Evolutionary conservation across 2,113 vertebrate genomes (phyloP).

Genomic region (Apistogramma diplotaenia): DNA sequence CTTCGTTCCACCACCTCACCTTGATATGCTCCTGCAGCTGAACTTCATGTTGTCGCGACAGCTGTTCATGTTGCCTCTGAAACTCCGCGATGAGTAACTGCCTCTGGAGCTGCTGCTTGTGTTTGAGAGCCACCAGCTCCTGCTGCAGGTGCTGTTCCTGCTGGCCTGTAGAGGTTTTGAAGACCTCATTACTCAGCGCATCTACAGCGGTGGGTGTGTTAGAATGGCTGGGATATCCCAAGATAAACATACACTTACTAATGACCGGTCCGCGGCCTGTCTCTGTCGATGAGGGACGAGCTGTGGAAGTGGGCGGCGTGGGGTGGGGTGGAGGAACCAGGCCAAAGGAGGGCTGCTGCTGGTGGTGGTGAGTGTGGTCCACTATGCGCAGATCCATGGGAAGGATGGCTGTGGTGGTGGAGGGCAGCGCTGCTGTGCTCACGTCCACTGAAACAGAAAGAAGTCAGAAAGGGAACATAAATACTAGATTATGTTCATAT

Average conservation of each 20-base stretch:
- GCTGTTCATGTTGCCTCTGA: conserved; percentile 95
- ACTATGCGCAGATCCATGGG: conserved; percentile 95
- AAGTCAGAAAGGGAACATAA: not conserved
- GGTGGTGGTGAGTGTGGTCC: conserved; percentile 78
- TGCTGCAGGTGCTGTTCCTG: conserved; percentile 93
- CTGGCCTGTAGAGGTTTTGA: conserved; percentile 27
- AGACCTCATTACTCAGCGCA: not conserved
- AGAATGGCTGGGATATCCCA: not conserved
- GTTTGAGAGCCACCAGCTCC: conserved; percentile 93
- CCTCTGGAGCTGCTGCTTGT: conserved; percentile 97
- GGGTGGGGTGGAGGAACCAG: conserved; percentile 74
- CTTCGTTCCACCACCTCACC: conserved; percentile 66
- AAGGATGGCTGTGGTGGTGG: conserved; percentile 82
- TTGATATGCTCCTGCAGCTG: conserved; percentile 96
- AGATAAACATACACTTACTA: conserved; percentile 49
- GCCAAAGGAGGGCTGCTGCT: conserved; percentile 75
- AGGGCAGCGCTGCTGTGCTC: conserved; percentile 84
- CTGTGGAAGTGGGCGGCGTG: conserved; percentile 23
- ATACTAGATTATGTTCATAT: not conserved
- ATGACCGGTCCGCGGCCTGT: conserved; percentile 61
- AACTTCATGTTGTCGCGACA: conserved; percentile 92
- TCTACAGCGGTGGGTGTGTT: not conserved
- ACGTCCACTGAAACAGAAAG: conserved; percentile 83
- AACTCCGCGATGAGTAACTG: conserved; percentile 97
- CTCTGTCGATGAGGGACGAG: conserved; percentile 32